A percentile compares a stretch with the other conserved stretches of the same genome.
Evolutionary conservation across 2,113 vertebrate species (phyloP).

Genomic region (Syngnathus typhle): DNA sequence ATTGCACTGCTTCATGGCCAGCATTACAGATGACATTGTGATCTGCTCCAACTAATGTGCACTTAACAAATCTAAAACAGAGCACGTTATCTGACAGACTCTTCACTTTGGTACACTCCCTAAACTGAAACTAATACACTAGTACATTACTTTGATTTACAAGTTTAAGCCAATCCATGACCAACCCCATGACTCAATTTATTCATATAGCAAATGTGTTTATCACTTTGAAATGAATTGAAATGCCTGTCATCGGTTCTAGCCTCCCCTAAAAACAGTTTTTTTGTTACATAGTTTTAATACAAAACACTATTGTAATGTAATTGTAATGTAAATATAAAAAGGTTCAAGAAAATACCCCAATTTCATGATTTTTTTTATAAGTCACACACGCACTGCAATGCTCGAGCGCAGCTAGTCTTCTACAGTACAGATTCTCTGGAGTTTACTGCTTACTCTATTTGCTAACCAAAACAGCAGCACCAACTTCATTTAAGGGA

Average conservation of each 20-base stretch:
- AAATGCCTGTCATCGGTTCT: background rate
- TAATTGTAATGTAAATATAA: too few relatives aligned
- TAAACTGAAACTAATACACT: background rate
- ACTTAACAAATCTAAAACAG: conserved; percentile 47
- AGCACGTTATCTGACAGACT: conserved; percentile 57
- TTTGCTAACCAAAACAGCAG: too few relatives aligned
- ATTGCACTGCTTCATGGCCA: conserved; percentile 25
- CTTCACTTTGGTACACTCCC: background rate
- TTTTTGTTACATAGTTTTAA: background rate
- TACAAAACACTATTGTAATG: too few relatives aligned
- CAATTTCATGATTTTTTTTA: too few relatives aligned
- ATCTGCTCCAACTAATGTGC: conserved; percentile 49
- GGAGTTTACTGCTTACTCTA: too few relatives aligned
- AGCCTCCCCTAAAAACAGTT: background rate
- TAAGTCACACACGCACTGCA: too few relatives aligned
- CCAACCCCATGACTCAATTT: background rate
- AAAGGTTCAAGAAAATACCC: too few relatives aligned
- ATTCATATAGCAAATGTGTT: background rate
- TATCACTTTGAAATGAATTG: background rate
- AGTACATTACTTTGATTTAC: background rate
- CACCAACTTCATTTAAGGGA: too few relatives aligned
- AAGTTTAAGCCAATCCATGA: background rate
- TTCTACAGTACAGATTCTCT: too few relatives aligned
- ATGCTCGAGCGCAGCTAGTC: too few relatives aligned
- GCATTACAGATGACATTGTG: conserved; percentile 22